phyloP scores from a whole-genome alignment of 92 coral and sea anemone species.

The Palythoa heliodiscus region DNA sequence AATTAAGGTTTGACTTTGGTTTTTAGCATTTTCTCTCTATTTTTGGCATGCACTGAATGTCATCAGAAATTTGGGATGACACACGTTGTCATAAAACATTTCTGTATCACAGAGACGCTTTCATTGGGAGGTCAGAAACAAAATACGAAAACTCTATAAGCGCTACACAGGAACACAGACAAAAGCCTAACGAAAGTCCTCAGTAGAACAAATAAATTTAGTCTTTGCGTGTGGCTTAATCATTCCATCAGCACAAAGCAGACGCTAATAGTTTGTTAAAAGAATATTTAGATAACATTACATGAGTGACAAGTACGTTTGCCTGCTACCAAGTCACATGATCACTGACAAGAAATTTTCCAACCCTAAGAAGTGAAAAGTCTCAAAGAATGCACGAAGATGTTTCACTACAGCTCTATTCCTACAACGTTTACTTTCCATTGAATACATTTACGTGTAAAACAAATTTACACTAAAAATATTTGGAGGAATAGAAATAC shows the following conservation, averaged over 20 bases:
- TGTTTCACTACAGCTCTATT: not conserved
- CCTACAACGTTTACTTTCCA: not conserved
- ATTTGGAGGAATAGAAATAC: not conserved
- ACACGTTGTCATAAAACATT: not conserved
- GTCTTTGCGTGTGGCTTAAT: not conserved
- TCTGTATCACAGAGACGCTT: not conserved
- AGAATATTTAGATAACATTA: not conserved
- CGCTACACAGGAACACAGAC: not conserved
- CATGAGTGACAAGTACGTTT: not conserved
- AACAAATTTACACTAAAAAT: not conserved
- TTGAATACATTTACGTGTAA: conserved; percentile 1
- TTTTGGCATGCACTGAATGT: not conserved
- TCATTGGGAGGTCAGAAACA: not conserved
- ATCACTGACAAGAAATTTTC: not conserved
- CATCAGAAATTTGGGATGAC: not conserved
- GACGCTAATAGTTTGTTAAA: not conserved
- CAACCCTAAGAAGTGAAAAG: not conserved
- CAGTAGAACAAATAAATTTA: not conserved
- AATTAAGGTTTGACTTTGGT: not conserved
- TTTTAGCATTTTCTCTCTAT: not conserved
- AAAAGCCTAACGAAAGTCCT: not conserved
- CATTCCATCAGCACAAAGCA: not conserved
- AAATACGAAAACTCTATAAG: not conserved
- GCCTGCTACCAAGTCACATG: no score
- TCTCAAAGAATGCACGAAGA: not conserved